Evolutionary conservation across 1,140 invertebrate genomes (phyloP).

Genomic region (Centruroides sculpturatus): DNA sequence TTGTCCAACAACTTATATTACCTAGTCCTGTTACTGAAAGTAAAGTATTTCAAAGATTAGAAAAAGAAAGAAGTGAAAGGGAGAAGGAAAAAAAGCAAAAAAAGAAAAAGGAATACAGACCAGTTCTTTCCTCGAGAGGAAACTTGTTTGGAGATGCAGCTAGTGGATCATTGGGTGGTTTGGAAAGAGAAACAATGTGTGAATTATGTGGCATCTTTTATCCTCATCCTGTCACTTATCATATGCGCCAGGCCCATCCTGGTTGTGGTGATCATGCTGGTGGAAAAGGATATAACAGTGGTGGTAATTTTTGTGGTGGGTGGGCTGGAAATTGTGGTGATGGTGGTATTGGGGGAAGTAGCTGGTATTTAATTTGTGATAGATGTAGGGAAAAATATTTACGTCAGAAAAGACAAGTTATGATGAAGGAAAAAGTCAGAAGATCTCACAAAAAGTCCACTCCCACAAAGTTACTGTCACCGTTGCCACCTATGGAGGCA

Average conservation of each 20-base stretch:
- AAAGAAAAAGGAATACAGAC: conserved; percentile 30
- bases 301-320: conserved; percentile 66
- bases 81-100: conserved; percentile 25
- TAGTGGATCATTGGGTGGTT: conserved; percentile 17
- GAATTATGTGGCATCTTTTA: conserved; percentile 68
- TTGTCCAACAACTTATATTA: conserved; percentile 40
- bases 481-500: conserved; percentile 37
- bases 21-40: conserved; percentile 18
- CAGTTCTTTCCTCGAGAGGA: conserved; percentile 18
- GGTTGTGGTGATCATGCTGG: conserved; percentile 76
- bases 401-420: conserved; percentile 34
- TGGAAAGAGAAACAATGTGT: conserved; percentile 49
- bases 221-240: conserved; percentile 70
- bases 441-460: conserved; percentile 27
- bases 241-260: conserved; percentile 76
- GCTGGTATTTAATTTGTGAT: conserved; percentile 87
- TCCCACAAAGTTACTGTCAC: conserved; percentile 23
- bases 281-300: conserved; percentile 74
- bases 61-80: conserved; percentile 27
- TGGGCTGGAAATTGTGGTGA: conserved; percentile 81
- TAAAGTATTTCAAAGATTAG: conserved; percentile 27
- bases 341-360: conserved; percentile 60
- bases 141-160: conserved; percentile 29
- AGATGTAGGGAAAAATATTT: conserved; percentile 69
- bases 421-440: conserved; percentile 27